Evolutionary conservation across 2,113 vertebrate species (phyloP).

Genomic region (western clawed frog (Xenopus tropicalis)): DNA sequence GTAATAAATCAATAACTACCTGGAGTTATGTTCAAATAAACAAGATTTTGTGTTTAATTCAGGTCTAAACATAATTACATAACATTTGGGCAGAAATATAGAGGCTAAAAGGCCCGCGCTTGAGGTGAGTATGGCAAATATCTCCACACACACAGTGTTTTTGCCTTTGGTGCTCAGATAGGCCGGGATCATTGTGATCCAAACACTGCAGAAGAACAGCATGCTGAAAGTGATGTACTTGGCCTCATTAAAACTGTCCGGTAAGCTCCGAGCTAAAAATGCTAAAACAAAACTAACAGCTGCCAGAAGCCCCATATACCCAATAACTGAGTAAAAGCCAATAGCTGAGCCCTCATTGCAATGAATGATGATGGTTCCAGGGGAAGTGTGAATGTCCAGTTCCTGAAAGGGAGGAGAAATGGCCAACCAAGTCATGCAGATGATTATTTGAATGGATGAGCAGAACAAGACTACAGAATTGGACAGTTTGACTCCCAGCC

Average conservation of each 20-base stretch:
- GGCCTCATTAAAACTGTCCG: slow-evolving; percentile 13
- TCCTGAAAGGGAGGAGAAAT: slow-evolving; percentile 3
- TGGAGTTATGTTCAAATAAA: not conserved
- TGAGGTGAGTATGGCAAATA: slow-evolving; percentile 58
- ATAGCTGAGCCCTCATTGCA: slow-evolving; percentile 3
- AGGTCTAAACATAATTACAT: slow-evolving; percentile 43
- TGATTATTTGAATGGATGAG: not conserved
- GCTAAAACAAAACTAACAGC: too few species aligned
- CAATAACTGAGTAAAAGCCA: not conserved
- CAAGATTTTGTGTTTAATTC: not conserved
- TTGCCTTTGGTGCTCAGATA: slow-evolving; percentile 58
- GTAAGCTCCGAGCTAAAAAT: too few species aligned
- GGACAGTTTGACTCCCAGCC: not conserved
- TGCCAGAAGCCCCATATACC: too few species aligned
- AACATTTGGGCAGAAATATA: slow-evolving; percentile 65
- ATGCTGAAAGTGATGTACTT: slow-evolving; percentile 27
- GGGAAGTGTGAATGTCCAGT: not conserved
- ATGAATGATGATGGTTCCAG: not conserved
- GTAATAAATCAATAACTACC: too few species aligned
- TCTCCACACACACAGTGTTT: slow-evolving; percentile 53
- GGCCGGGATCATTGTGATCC: slow-evolving; percentile 51
- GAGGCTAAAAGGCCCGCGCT: slow-evolving; percentile 57
- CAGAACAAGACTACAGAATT: not conserved
- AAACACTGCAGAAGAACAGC: slow-evolving; percentile 48
- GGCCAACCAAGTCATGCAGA: not conserved